Evolutionary conservation across 2,113 vertebrate species (phyloP), one percentile per base, ranked within the genome.

Genomic region (Anguilla japonica): DNA sequence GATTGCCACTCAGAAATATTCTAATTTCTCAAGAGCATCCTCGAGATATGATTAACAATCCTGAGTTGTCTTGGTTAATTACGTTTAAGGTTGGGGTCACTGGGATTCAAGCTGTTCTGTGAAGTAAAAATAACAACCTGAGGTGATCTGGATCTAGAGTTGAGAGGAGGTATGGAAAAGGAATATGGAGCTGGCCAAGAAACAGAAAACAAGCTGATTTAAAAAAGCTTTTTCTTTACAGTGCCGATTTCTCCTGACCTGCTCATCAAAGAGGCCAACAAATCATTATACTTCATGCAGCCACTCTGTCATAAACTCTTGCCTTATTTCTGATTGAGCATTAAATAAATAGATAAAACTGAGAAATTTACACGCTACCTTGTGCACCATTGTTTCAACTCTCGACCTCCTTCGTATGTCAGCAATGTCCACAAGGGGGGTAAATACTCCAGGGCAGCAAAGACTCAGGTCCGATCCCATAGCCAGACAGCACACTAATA

Each of bases 41-140:
- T 83, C 26, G 34, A 39, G 57, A 83, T 16, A 83, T 22, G 82
- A 60, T 83, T 83, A 56, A 63, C 26, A 83, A 83, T 60, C 29
- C 16, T 46, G 26, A 14, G 16, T 81, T 15, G 22, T 41, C 80
- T 82, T n/a, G 5, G 26, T 82, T 53, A 82, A 82, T 82, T 82
- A 11, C 14, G 2, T 82, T 50, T 83, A 60, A 40, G n/a, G 56
- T 83, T 83, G 53, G 50, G 71, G 26, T 40, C 57, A 20, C 14
- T 63, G 34, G 29, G 39, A 29, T 39, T 83, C 5, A 83, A n/a
- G 2, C 14, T 53, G 57, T 34, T 53, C 56, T 60, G 57, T 63
- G 11, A 60, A 41, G 53, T 34, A n/a, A 50, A 50, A 83, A 53
- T n/a, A 82, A 34, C 34, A 46, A 8, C 43, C 5, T 4, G 50